Base-by-base conservation (phyloP, 1,140 invertebrate genomes). In the Cataglyphis hispanica region DNA sequence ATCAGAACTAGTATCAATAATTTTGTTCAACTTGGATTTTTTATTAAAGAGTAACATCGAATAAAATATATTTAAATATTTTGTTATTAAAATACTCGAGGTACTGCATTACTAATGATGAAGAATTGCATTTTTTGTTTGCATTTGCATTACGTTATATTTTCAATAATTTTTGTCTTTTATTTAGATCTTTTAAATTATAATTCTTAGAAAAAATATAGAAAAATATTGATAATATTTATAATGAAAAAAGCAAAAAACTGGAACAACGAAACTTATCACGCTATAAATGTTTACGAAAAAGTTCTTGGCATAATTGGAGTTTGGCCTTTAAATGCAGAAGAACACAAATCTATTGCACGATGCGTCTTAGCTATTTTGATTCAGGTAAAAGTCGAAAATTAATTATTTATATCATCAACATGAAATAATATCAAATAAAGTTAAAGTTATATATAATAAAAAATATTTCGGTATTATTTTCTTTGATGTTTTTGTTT, bases 261-360 rank as follows among this genome's bases (percentile, higher is more conserved):
- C 0, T 22, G 58, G 40, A 56, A 16, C 19, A 25, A 25, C 1
- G 64, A 69, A 10, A 27, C 58, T 34, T 22, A 16, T n/a, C 60
- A 31, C 6, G 63, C 58, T 11, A 25, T 80, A 27, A 74, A 56
- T 7, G 46, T 85, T 2, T 74, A 86, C 1, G 53, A 86, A 25
- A 84, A 27, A n/a, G 50, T 69, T 58, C 46, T 90, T 1, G 10
- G 43, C 31, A 40, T 85, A n/a, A 67, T 89, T 34, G 90, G 90
- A 3, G 31, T 85, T 61, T 91, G 90, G 90, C 90, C 90, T 0
- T n/a, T 84, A 4, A 46, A 31, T 31, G 50, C 8, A 0, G 31
- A 78, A 27, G 43, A 58, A 0, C 13, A 83, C 3, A 67, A 67
- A 37, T 84, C 75, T 1, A 53, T 86, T 4, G 60, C 19, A 10